Evolutionary conservation across 2,888 invertebrate species (phyloP).

Genomic region (Diaprepes abbreviatus): DNA sequence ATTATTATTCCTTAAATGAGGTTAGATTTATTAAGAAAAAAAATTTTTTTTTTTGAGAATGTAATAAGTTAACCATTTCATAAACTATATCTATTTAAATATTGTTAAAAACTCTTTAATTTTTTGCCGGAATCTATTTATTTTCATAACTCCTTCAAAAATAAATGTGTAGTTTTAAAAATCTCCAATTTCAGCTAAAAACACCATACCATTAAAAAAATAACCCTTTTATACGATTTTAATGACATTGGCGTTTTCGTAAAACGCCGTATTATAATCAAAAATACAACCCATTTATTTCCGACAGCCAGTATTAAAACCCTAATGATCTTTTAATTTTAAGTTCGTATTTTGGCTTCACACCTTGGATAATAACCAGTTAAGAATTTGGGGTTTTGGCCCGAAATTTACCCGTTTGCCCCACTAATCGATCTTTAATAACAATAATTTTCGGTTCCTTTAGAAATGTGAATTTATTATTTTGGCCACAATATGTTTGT

Average conservation of each 20-base stretch:
- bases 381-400: slow-evolving; percentile 36
- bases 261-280: slow-evolving; percentile 17
- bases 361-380: slow-evolving; percentile 39
- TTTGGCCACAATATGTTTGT: slow-evolving; percentile 12
- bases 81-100: no score
- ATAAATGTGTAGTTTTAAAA: not conserved
- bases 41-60: no score
- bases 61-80: no score
- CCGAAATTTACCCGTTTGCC: slow-evolving; percentile 19
- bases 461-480: slow-evolving; percentile 41
- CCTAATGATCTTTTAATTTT: slow-evolving; percentile 43
- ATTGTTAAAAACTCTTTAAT: no score
- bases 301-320: slow-evolving; percentile 25
- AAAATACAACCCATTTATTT: slow-evolving; percentile 27
- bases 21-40: no score
- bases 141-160: no score
- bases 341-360: slow-evolving; percentile 38
- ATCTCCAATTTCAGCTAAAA: not conserved
- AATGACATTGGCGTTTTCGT: slow-evolving; percentile 27
- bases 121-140: no score
- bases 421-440: slow-evolving; percentile 45
- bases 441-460: slow-evolving; percentile 40
- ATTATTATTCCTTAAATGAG: no score
- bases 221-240: slow-evolving; percentile 23
- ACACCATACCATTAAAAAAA: not conserved